Conservation (phyloP, 2,888 invertebrate species). For the Amphimallon solstitiale region DNA sequence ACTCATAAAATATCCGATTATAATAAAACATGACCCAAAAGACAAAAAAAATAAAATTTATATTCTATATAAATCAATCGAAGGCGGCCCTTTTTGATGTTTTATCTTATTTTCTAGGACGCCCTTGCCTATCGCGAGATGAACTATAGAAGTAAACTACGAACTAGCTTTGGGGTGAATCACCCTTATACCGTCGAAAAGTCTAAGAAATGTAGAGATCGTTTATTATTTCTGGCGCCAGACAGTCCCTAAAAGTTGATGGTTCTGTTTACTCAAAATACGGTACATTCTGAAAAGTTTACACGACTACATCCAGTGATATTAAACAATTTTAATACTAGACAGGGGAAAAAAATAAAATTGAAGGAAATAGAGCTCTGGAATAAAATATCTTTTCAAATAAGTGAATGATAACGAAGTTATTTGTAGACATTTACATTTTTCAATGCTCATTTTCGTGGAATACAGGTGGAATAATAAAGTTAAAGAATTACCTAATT, state of each 20-base stretch:
- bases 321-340: too few relatives aligned
- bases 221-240: conserved; percentile 39
- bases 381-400: too few relatives aligned
- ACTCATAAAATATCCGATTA: too few relatives aligned
- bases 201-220: conserved; percentile 28
- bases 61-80: conserved; percentile 27
- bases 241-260: conserved; percentile 38
- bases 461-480: too few relatives aligned
- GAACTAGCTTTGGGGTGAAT: conserved; percentile 5
- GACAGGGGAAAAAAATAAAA: too few relatives aligned
- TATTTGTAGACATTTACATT: too few relatives aligned
- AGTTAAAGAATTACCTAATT: too few relatives aligned
- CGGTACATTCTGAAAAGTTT: conserved; percentile 14
- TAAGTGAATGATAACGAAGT: too few relatives aligned
- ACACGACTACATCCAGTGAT: background rate
- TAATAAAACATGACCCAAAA: too few relatives aligned
- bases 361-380: too few relatives aligned
- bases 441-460: too few relatives aligned
- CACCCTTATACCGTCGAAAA: conserved; percentile 16
- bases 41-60: conserved; percentile 20
- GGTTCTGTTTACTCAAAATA: conserved; percentile 36
- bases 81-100: conserved; percentile 5
- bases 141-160: background rate
- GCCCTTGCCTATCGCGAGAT: conserved; percentile 11
- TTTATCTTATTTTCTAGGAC: conserved; percentile 12